Percentiles rank a stretch among this genome's conserved stretches.
These are phyloP conservation scores for Sarcophaga peregrina DNA, from an alignment of 1,140 invertebrate species.

Conservation along the genomic window DNA sequence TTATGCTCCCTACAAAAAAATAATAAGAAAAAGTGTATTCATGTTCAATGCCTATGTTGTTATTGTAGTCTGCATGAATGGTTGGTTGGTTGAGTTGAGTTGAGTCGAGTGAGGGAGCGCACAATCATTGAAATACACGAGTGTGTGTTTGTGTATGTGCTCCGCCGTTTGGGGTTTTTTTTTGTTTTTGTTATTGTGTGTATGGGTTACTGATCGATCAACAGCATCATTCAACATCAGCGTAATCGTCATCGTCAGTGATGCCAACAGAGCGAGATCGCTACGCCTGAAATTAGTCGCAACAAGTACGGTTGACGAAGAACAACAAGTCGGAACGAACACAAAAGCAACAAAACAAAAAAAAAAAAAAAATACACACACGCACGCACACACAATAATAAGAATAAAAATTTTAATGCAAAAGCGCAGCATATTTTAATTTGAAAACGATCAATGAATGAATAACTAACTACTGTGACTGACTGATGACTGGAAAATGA, in stretches of 20 bases:
- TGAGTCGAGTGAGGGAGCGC: not conserved
- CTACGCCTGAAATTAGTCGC: constrained; percentile 55
- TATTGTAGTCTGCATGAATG: constrained; percentile 4
- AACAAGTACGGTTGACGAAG: constrained; percentile 63
- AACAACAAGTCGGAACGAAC: constrained; percentile 61
- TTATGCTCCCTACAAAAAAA: not conserved
- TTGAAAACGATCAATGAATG: too few species aligned
- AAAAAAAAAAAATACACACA: too few species aligned
- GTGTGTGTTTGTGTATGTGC: not conserved
- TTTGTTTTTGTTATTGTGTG: constrained; percentile 25
- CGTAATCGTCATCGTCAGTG: not conserved
- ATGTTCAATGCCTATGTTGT: not conserved
- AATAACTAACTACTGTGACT: too few species aligned
- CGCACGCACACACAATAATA: too few species aligned
- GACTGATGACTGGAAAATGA: too few species aligned
- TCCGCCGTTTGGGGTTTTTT: not conserved
- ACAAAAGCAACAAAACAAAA: constrained; percentile 20
- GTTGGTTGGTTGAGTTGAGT: constrained; percentile 19
- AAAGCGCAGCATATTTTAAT: too few species aligned
- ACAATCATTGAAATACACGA: not conserved
- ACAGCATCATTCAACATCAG: too few species aligned
- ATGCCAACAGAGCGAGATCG: constrained; percentile 40
- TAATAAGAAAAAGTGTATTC: not conserved
- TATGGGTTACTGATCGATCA: constrained; percentile 38
- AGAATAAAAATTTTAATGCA: too few species aligned